phyloP scores from a whole-genome alignment of 1,140 invertebrate species.

The Apis dorsata region DNA sequence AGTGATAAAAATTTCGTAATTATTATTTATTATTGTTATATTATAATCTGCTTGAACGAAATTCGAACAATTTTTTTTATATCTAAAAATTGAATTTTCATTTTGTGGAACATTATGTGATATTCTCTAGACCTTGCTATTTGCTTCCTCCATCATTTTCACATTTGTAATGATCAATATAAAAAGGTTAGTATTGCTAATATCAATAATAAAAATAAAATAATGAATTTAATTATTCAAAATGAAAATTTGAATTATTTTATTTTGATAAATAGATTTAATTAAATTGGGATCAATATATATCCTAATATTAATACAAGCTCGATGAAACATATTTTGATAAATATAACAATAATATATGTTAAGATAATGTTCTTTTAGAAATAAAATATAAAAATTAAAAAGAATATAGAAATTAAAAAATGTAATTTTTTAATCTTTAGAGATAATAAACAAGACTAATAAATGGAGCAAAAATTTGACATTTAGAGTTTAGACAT shows the following conservation, averaged over 20 bases:
- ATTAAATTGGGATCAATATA: not conserved
- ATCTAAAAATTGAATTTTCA: not conserved
- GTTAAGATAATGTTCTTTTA: no score
- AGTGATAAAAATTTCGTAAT: no score
- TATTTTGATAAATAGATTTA: no score
- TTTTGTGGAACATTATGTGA: conserved; percentile 24
- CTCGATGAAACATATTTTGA: not conserved
- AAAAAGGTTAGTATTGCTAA: conserved; percentile 42
- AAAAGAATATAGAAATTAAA: not conserved
- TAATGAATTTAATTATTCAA: not conserved
- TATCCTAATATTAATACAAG: not conserved
- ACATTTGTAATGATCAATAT: conserved; percentile 6
- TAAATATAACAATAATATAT: not conserved
- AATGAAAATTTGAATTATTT: not conserved
- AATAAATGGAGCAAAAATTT: not conserved
- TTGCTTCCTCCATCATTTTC: not conserved
- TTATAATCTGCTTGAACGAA: not conserved
- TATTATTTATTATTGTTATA: not conserved
- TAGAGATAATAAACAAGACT: not conserved
- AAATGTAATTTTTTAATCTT: not conserved
- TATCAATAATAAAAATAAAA: not conserved
- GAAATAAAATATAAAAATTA: not conserved
- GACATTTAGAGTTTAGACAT: not conserved
- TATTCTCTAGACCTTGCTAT: not conserved
- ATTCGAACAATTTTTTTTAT: not conserved